phyloP scores from a whole-genome alignment of 2,113 vertebrate genomes.

The Platichthys stellatus region DNA sequence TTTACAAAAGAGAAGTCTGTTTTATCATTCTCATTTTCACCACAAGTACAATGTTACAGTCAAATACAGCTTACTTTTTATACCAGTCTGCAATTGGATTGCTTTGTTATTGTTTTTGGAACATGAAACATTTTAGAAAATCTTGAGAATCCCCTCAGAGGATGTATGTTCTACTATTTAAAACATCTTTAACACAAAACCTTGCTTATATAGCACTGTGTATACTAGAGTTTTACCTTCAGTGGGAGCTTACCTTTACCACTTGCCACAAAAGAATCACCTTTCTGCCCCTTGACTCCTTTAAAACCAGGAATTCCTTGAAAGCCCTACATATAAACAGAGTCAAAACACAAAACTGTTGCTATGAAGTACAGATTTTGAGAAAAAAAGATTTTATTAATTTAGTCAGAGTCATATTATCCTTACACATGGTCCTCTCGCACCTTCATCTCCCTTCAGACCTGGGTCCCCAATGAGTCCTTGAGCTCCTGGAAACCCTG shows the following conservation, averaged over 20 bases:
- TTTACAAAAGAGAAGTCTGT: too few species aligned
- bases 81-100: too few species aligned
- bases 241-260: conserved; percentile 49
- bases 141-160: not conserved
- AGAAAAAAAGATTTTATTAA: not conserved
- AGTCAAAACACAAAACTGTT: not conserved
- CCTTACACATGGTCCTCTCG: conserved; percentile 52
- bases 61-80: too few species aligned
- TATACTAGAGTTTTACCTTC: not conserved
- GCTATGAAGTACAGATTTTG: not conserved
- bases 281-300: conserved; percentile 71
- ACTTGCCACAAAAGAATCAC: conserved; percentile 29
- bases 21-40: too few species aligned
- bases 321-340: conserved; percentile 51
- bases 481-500: conserved; percentile 74
- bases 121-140: not conserved
- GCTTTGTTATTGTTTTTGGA: not conserved
- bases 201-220: not conserved
- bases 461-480: conserved; percentile 85
- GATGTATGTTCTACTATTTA: not conserved
- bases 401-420: not conserved
- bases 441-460: conserved; percentile 40
- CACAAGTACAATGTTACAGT: not conserved
- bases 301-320: conserved; percentile 51
- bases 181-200: not conserved